A percentile compares a stretch with the other conserved stretches of the same genome.
Conservation (phyloP, 2,888 invertebrate genomes). For the Drosophila limbata region DNA sequence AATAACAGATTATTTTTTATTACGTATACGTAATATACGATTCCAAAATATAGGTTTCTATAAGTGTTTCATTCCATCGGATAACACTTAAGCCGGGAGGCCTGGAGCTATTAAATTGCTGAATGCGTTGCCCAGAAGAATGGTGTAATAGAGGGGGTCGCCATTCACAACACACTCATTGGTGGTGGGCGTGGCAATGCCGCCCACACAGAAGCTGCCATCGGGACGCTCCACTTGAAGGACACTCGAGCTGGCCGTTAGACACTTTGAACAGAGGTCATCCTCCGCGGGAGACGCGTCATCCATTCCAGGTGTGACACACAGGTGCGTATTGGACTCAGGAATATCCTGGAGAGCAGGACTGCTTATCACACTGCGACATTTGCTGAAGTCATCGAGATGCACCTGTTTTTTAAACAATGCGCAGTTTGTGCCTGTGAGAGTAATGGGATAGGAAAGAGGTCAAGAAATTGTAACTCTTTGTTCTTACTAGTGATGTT, state of each 20-base stretch:
- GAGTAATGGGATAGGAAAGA: neutral
- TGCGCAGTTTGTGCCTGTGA: slow-evolving; percentile 16
- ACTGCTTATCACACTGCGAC: neutral
- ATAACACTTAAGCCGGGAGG: neutral
- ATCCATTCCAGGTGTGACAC: slow-evolving; percentile 1
- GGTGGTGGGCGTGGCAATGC: slow-evolving; percentile 51
- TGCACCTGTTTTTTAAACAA: slow-evolving; percentile 4
- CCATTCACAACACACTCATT: neutral
- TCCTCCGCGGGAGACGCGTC: rapidly evolving
- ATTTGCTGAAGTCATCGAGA: neutral
- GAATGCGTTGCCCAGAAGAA: neutral
- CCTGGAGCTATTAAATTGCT: neutral
- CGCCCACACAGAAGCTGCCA: slow-evolving; percentile 40
- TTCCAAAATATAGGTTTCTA: neutral
- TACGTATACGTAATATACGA: neutral
- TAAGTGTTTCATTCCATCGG: neutral
- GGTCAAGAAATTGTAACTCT: neutral
- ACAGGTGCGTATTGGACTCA: slow-evolving; percentile 17
- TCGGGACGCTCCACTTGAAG: slow-evolving; percentile 41
- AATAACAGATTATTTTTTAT: neutral
- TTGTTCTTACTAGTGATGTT: too few relatives aligned
- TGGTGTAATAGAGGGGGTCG: slow-evolving; percentile 9
- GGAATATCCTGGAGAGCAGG: neutral
- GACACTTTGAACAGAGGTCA: slow-evolving; percentile 27
- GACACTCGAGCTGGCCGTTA: slow-evolving; percentile 43